Conservation (phyloP, 1,140 invertebrate genomes). For the Drosophila suzukii region DNA sequence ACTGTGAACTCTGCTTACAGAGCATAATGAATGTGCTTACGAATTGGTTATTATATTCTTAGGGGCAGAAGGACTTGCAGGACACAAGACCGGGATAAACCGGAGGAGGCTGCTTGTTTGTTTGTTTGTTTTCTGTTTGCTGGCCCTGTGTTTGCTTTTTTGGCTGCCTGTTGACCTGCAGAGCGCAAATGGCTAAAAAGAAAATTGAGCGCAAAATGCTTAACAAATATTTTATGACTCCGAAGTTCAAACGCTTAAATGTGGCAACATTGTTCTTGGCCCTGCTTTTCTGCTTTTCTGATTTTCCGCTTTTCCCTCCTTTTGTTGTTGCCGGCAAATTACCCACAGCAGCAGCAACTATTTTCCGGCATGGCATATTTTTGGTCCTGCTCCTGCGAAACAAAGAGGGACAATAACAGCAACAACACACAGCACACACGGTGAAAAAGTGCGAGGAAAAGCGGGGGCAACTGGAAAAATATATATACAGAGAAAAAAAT, state of each 20-base stretch:
- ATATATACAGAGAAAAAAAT: background rate
- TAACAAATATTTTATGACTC: conserved; percentile 82
- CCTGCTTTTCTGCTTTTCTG: conserved; percentile 5
- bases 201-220: conserved; percentile 80
- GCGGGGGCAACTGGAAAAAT: background rate
- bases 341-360: conserved; percentile 62
- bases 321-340: conserved; percentile 73
- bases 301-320: background rate
- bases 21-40: conserved; percentile 74
- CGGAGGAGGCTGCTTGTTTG: conserved; percentile 12
- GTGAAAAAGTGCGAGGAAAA: conserved; percentile 17
- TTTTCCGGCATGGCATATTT: conserved; percentile 54
- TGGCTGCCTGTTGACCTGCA: conserved; percentile 69
- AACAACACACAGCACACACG: conserved; percentile 14
- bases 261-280: conserved; percentile 58
- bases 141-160: conserved; percentile 54
- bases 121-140: conserved; percentile 34
- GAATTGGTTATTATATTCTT: conserved; percentile 75
- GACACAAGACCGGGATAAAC: conserved; percentile 10
- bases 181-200: conserved; percentile 71
- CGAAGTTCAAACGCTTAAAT: conserved; percentile 79
- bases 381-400: conserved; percentile 42
- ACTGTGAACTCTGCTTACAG: conserved; percentile 30
- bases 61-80: conserved; percentile 14
- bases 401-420: conserved; percentile 25